A percentile compares a stretch with the other conserved stretches of the same genome.
Conservation (phyloP, 2,797 vertebrate species). For the Mus caroli region DNA sequence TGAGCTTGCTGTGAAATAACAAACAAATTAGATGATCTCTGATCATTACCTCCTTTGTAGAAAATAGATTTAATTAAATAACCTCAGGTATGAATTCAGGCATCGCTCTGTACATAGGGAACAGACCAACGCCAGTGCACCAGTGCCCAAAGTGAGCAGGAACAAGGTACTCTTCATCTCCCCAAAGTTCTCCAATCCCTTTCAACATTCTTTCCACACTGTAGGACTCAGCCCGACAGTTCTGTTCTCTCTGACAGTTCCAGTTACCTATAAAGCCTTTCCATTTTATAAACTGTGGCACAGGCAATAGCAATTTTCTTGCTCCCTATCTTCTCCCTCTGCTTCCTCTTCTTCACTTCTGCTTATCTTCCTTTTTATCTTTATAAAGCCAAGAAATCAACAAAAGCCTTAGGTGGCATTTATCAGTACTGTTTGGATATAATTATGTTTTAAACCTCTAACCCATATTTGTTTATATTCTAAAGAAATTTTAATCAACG, state of each 20-base stretch:
- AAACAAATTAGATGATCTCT: slow-evolving; percentile 12
- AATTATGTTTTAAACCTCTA: background rate
- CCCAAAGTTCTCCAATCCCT: background rate
- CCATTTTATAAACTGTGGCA: background rate
- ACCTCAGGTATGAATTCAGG: background rate
- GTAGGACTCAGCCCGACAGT: background rate
- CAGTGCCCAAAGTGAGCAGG: background rate
- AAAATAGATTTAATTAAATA: slow-evolving; percentile 4
- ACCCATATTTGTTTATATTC: background rate
- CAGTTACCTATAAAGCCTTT: background rate
- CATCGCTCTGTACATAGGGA: background rate
- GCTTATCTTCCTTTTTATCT: background rate
- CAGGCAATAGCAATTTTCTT: background rate
- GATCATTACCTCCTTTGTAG: slow-evolving; percentile 27
- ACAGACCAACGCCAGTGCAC: background rate
- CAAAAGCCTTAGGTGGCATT: background rate
- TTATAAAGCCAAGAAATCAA: background rate
- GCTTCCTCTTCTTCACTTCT: background rate
- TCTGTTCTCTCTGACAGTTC: background rate
- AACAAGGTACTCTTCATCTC: background rate
- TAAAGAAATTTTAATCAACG: background rate
- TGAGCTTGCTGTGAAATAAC: background rate
- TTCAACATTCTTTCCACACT: background rate
- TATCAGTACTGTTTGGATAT: background rate
- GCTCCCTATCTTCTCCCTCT: background rate